Evolutionary conservation across 2,797 vertebrate species (phyloP).

Genomic region (Rostrhamus sociabilis): DNA sequence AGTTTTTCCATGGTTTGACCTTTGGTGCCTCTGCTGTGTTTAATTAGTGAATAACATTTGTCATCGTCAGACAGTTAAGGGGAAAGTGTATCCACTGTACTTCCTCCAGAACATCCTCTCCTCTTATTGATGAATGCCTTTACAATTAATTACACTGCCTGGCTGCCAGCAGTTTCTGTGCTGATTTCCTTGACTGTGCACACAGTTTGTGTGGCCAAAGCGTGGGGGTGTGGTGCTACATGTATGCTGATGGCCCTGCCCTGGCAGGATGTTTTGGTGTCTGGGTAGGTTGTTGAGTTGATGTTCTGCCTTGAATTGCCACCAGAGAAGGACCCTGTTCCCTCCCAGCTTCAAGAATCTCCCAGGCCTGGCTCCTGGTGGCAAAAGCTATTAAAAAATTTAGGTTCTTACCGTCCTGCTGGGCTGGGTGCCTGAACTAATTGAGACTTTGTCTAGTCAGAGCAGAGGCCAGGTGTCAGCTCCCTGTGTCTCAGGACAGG

Average conservation of each 20-base stretch:
- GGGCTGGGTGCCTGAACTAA: not conserved
- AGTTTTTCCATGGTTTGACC: not conserved
- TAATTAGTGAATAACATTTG: not conserved
- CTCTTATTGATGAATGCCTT: not conserved
- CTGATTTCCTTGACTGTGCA: not conserved
- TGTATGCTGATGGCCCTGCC: not conserved
- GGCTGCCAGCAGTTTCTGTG: not conserved
- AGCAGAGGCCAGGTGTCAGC: not conserved
- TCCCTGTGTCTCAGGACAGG: not conserved
- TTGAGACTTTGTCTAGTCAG: not conserved
- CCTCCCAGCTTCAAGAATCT: not conserved
- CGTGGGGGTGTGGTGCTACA: not conserved
- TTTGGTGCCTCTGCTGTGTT: not conserved
- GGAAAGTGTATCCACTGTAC: not conserved
- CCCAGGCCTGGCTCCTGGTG: not conserved
- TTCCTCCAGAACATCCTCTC: not conserved
- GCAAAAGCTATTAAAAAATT: not conserved
- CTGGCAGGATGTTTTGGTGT: not conserved
- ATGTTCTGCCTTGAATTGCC: not conserved
- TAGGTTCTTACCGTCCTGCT: not conserved
- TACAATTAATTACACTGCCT: not conserved
- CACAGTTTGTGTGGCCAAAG: not conserved
- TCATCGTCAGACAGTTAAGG: not conserved
- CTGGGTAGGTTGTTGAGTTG: not conserved
- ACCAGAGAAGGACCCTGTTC: not conserved